Conservation (phyloP, 2,888 invertebrate genomes). For the Eupithecia pulchellata region DNA sequence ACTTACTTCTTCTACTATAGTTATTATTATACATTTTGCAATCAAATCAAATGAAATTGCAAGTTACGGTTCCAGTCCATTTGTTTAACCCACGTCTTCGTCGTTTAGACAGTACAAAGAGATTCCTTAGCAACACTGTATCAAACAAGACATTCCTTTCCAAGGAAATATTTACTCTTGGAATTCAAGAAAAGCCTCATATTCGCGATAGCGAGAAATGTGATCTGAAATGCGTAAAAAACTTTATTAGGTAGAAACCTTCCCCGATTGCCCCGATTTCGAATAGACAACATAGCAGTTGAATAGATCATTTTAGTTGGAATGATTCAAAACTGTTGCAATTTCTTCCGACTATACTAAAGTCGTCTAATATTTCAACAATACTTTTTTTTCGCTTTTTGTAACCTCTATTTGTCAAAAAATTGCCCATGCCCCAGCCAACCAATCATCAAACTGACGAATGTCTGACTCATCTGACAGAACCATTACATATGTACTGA, state of each 20-base stretch:
- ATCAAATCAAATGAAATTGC: slow-evolving; percentile 34
- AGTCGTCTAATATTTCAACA: neutral
- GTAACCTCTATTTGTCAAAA: neutral
- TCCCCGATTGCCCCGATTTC: neutral
- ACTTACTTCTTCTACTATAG: no score
- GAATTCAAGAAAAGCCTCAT: slow-evolving; percentile 1
- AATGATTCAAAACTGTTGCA: neutral
- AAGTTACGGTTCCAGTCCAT: slow-evolving; percentile 17
- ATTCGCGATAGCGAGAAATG: neutral
- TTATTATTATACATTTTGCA: neutral
- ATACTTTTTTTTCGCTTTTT: neutral
- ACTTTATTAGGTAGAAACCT: no score
- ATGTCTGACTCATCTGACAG: no score
- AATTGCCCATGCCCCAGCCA: no score
- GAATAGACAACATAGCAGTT: neutral
- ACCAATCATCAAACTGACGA: no score
- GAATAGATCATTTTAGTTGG: neutral
- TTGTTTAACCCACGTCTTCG: slow-evolving; percentile 12
- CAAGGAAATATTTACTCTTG: neutral
- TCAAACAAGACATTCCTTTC: slow-evolving; percentile 1
- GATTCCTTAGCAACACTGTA: neutral
- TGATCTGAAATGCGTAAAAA: neutral
- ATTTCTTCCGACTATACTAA: neutral
- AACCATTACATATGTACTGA: no score
- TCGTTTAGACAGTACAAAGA: slow-evolving; percentile 10